Conservation (phyloP, 2,888 invertebrate species). For the Chromoteleia sp. region DNA sequence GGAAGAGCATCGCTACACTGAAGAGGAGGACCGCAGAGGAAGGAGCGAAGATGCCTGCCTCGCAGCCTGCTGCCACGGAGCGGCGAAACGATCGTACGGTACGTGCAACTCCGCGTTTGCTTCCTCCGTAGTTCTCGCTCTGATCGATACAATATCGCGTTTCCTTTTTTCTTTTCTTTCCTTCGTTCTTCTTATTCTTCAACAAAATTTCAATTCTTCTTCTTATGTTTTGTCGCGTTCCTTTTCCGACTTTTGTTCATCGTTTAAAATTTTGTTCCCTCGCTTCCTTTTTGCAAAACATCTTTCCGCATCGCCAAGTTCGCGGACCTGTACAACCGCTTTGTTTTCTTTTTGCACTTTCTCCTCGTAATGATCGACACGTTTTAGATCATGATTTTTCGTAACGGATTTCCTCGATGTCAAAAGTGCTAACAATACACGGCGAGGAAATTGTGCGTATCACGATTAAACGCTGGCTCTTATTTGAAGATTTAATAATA, state of each 20-base stretch:
- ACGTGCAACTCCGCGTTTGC: constrained; percentile 61
- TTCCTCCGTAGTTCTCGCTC: background rate
- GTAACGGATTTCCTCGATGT: constrained; percentile 30
- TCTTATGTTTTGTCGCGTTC: too few species aligned
- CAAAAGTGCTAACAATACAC: constrained; percentile 7
- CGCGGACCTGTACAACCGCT: background rate
- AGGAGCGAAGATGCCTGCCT: constrained; percentile 81
- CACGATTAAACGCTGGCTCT: constrained; percentile 4
- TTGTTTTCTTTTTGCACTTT: constrained; percentile 20
- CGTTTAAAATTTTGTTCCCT: too few species aligned
- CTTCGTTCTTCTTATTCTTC: background rate
- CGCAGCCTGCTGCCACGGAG: constrained; percentile 82
- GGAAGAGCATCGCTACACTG: constrained; percentile 78
- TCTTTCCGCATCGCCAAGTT: constrained; percentile 14
- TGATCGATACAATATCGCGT: background rate
- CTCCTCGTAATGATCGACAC: constrained; percentile 21
- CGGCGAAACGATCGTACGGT: constrained; percentile 83
- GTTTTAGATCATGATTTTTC: constrained; percentile 21
- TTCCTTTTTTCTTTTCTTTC: background rate
- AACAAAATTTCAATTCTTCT: too few species aligned
- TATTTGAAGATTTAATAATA: background rate
- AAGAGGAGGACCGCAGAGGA: constrained; percentile 75
- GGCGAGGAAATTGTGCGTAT: constrained; percentile 30
- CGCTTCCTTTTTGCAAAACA: background rate
- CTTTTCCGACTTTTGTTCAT: too few species aligned